phyloP scores from a whole-genome alignment of 2,888 invertebrate species.

The Perithous albicinctus region DNA sequence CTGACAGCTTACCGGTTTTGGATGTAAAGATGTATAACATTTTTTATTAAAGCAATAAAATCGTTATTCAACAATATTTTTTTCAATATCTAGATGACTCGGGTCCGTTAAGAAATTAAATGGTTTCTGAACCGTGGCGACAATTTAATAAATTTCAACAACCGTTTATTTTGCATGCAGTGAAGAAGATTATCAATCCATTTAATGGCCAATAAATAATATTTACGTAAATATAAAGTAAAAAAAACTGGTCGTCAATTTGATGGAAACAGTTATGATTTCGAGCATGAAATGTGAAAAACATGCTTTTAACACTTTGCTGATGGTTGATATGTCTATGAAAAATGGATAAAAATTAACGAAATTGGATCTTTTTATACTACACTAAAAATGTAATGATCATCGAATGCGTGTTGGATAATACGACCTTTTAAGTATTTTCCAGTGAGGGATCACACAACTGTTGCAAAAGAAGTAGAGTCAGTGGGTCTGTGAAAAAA shows the following conservation, averaged over 20 bases:
- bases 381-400: background rate
- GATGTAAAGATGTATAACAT: no score
- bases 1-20: no score
- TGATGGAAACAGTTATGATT: background rate
- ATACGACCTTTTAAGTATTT: background rate
- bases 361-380: background rate
- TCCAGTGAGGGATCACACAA: background rate
- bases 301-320: background rate
- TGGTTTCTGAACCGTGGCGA: background rate
- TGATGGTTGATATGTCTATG: background rate
- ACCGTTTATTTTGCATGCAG: background rate
- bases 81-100: no score
- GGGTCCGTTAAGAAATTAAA: background rate
- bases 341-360: slow-evolving; percentile 4
- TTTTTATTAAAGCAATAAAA: background rate
- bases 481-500: no score
- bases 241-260: background rate
- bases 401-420: background rate
- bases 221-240: background rate
- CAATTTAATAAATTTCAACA: background rate
- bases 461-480: background rate
- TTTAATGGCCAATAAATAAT: background rate
- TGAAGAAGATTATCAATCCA: background rate
- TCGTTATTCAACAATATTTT: no score
- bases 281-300: background rate